Evolutionary conservation across 2,888 invertebrate genomes (phyloP).

Genomic region (Melanotus villosus): DNA sequence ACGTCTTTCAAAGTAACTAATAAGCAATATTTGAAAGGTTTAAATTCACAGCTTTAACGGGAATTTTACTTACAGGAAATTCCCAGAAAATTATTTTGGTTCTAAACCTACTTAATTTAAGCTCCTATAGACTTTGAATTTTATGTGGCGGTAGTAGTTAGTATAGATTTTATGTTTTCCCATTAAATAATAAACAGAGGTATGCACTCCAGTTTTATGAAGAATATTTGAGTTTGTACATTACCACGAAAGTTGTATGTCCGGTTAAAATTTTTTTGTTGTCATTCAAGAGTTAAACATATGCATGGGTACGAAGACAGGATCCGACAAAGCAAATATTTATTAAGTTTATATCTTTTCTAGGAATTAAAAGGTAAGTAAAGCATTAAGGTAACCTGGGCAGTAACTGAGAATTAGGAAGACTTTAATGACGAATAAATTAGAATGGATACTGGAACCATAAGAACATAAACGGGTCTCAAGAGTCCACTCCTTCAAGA

Average conservation of each 20-base stretch:
- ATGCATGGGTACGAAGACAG: conserved; percentile 4
- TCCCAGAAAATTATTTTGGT: too few relatives aligned
- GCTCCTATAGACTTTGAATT: too few relatives aligned
- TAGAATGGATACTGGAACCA: conserved; percentile 18
- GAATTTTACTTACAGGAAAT: too few relatives aligned
- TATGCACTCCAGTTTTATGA: background rate
- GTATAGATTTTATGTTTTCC: too few relatives aligned
- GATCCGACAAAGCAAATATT: conserved; percentile 22
- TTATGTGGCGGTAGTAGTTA: too few relatives aligned
- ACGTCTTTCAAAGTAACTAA: too few relatives aligned
- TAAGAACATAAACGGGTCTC: conserved; percentile 26
- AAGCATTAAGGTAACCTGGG: conserved; percentile 1
- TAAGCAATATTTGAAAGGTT: too few relatives aligned
- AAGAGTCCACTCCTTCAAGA: conserved; percentile 22
- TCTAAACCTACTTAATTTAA: too few relatives aligned
- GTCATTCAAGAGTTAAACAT: background rate
- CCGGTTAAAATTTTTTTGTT: conserved; percentile 8
- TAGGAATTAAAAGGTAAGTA: conserved; percentile 24
- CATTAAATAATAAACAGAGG: too few relatives aligned
- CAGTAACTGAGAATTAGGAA: conserved; percentile 23
- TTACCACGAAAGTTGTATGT: background rate
- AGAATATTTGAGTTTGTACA: background rate
- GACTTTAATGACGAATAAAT: conserved; percentile 33
- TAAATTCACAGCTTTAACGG: too few relatives aligned
- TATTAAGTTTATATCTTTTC: conserved; percentile 13